Conservation (phyloP, 2,888 invertebrate species). For the Thyatira batis region DNA sequence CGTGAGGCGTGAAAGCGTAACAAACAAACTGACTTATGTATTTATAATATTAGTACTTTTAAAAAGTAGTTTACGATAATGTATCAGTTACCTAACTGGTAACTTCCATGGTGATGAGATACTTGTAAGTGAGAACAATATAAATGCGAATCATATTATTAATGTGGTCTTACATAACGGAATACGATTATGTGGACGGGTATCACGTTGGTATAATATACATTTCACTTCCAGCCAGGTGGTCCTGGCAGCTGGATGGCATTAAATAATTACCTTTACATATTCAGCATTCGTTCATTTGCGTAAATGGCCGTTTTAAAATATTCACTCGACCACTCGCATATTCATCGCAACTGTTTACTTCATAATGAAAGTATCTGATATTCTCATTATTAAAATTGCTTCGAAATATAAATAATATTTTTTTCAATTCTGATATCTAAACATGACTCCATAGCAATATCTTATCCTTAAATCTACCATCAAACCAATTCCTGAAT, state of each 20-base stretch:
- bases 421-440: too few relatives aligned
- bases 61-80: too few relatives aligned
- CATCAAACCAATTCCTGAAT: not conserved
- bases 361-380: not conserved
- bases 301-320: slow-evolving; percentile 33
- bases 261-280: slow-evolving; percentile 26
- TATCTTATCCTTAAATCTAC: not conserved
- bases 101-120: too few relatives aligned
- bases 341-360: slow-evolving; percentile 2
- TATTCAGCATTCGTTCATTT: slow-evolving; percentile 25
- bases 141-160: too few relatives aligned
- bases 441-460: not conserved
- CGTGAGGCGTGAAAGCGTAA: too few relatives aligned
- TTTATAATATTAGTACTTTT: too few relatives aligned
- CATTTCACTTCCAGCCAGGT: not conserved
- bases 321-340: slow-evolving; percentile 28
- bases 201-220: not conserved
- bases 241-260: not conserved
- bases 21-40: too few relatives aligned
- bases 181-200: not conserved
- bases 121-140: too few relatives aligned
- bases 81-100: too few relatives aligned
- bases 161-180: too few relatives aligned
- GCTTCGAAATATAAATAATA: too few relatives aligned
- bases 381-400: not conserved